phyloP scores from a whole-genome alignment of 2,888 invertebrate species.

The Leucoptera coffeella region DNA sequence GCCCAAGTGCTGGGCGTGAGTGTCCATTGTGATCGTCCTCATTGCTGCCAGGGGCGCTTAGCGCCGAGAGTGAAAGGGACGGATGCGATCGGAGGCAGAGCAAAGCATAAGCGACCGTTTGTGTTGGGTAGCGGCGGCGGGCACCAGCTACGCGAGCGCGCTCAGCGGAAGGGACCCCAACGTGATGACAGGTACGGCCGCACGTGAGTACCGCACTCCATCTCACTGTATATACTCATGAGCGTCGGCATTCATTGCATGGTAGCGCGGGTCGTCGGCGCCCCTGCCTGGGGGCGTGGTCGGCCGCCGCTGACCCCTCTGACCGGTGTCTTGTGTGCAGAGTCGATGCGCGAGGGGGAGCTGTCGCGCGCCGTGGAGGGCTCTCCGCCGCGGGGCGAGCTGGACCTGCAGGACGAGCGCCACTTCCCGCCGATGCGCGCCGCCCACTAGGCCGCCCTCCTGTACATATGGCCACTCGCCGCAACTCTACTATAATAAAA shows the following conservation, averaged over 20 bases:
- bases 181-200: conserved; percentile 80
- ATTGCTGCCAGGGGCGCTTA: too few relatives aligned
- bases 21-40: too few relatives aligned
- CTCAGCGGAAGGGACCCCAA: conserved; percentile 75
- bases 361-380: conserved; percentile 65
- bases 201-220: neutral
- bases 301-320: too few relatives aligned
- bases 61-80: too few relatives aligned
- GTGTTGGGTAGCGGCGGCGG: too few relatives aligned
- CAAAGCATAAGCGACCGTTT: too few relatives aligned
- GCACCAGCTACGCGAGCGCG: conserved; percentile 80
- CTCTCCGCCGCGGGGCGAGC: conserved; percentile 59
- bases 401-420: conserved; percentile 73
- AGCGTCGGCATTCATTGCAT: too few relatives aligned
- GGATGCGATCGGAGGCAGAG: too few relatives aligned
- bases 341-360: conserved; percentile 68
- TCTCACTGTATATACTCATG: too few relatives aligned
- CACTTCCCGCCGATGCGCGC: conserved; percentile 72
- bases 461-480: conserved; percentile 6
- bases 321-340: conserved; percentile 22
- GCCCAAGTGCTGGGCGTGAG: too few relatives aligned
- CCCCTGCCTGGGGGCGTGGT: too few relatives aligned
- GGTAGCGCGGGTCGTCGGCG: too few relatives aligned
- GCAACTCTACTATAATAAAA: conserved; percentile 4
- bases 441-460: conserved; percentile 19